These are phyloP conservation scores for Iguana delicatissima DNA, from an alignment of 2,797 vertebrate genomes.

Conservation along the genomic window DNA sequence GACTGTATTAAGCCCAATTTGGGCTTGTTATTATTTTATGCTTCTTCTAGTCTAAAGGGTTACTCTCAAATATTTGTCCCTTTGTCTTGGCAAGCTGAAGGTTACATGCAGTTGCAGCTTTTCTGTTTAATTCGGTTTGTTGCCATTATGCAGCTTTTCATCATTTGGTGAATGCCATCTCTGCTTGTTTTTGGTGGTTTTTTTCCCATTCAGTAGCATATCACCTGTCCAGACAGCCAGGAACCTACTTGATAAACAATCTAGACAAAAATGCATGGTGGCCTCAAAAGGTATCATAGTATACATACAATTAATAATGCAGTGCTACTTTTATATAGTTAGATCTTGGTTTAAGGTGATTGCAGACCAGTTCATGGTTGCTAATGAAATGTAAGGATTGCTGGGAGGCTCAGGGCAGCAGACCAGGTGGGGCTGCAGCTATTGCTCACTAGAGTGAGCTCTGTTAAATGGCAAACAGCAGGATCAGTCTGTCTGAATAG, in stretches of 20 bases:
- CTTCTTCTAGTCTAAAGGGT: constrained; percentile 66
- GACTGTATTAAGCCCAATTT: constrained; percentile 63
- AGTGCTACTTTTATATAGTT: not conserved
- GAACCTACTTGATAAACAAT: not conserved
- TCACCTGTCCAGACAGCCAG: not conserved
- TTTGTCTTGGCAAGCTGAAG: constrained; percentile 63
- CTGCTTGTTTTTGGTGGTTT: constrained; percentile 39
- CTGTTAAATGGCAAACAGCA: not conserved
- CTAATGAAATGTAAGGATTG: not conserved
- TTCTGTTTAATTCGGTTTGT: constrained; percentile 62
- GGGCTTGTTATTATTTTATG: constrained; percentile 63
- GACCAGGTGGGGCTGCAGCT: not conserved
- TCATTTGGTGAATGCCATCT: constrained; percentile 51
- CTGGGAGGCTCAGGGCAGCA: not conserved
- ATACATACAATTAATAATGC: not conserved
- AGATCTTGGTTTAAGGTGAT: not conserved
- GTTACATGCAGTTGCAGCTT: constrained; percentile 49
- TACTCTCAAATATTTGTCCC: constrained; percentile 62
- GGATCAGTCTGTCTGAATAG: not conserved
- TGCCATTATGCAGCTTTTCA: constrained; percentile 52
- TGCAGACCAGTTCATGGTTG: not conserved
- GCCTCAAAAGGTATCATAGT: not conserved
- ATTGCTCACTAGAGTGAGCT: not conserved
- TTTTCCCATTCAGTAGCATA: not conserved
- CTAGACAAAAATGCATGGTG: not conserved